Evolutionary conservation across 2,113 vertebrate genomes (phyloP).

Genomic region (Coptodon bakossiorum): DNA sequence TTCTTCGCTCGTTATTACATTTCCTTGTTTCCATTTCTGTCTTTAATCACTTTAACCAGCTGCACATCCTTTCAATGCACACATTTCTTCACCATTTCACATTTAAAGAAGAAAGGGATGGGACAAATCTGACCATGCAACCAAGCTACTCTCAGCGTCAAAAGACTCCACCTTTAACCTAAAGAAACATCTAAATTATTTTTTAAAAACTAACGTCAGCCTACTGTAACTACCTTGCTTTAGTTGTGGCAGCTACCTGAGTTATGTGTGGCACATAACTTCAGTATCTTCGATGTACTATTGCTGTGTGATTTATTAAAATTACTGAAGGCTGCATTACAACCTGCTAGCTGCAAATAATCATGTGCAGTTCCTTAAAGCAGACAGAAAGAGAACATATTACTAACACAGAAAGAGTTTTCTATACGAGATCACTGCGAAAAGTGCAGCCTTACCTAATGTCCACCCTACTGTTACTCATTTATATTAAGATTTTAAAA

Average conservation of each 20-base stretch:
- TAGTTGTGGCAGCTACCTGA: neutral
- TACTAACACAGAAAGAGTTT: neutral
- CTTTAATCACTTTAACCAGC: neutral
- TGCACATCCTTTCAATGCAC: neutral
- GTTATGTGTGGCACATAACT: neutral
- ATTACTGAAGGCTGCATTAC: neutral
- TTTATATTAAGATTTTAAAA: neutral
- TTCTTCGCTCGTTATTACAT: rapidly evolving
- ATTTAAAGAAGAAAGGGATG: neutral
- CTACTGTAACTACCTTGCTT: neutral
- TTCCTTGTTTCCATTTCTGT: neutral
- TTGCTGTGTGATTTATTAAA: neutral
- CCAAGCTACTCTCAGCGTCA: neutral
- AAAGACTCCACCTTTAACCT: neutral
- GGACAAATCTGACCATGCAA: rapidly evolving
- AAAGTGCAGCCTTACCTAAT: neutral
- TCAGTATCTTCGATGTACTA: neutral
- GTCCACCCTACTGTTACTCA: neutral
- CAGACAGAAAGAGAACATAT: neutral
- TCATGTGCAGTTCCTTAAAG: neutral
- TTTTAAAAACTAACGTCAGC: neutral
- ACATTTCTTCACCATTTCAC: neutral
- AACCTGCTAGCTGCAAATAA: neutral
- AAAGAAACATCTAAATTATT: neutral
- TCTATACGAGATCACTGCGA: rapidly evolving